Evolutionary conservation across 2,797 vertebrate genomes (phyloP).

Genomic region (Kryptolebias ocellatus): DNA sequence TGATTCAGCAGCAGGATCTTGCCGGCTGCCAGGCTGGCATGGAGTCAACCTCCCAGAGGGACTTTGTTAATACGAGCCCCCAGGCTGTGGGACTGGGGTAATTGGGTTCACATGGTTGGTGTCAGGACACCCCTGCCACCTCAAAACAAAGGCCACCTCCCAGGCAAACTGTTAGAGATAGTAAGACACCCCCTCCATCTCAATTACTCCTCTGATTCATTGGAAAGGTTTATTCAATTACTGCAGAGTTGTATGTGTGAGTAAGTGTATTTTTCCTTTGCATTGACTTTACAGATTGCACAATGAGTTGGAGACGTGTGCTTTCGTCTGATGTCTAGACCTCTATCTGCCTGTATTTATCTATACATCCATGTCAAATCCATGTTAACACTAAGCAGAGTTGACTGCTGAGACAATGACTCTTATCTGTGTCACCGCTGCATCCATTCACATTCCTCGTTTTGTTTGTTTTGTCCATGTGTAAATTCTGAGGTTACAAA

Average conservation of each 20-base stretch:
- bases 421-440: conserved; percentile 41
- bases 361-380: conserved; percentile 15
- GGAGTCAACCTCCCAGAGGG: conserved; percentile 73
- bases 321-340: conserved; percentile 44
- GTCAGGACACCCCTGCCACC: conserved; percentile 76
- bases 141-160: conserved; percentile 79
- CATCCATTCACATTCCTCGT: conserved; percentile 58
- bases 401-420: conserved; percentile 59
- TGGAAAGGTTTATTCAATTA: conserved; percentile 77
- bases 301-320: conserved; percentile 57
- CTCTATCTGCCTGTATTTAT: conserved; percentile 25
- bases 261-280: conserved; percentile 33
- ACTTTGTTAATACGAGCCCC: conserved; percentile 77
- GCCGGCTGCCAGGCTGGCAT: conserved; percentile 77
- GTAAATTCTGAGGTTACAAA: conserved; percentile 65
- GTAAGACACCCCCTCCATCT: conserved; percentile 64
- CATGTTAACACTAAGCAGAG: conserved; percentile 41
- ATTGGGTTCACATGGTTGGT: conserved; percentile 83
- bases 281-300: conserved; percentile 65
- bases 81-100: conserved; percentile 76
- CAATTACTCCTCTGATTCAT: conserved; percentile 75
- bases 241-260: conserved; percentile 48
- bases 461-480: conserved; percentile 50
- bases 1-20: conserved; percentile 79
- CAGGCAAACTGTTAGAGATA: conserved; percentile 76